These are phyloP conservation scores for Fopius arisanus DNA, from an alignment of 1,140 invertebrate genomes.

Conservation along the genomic window DNA sequence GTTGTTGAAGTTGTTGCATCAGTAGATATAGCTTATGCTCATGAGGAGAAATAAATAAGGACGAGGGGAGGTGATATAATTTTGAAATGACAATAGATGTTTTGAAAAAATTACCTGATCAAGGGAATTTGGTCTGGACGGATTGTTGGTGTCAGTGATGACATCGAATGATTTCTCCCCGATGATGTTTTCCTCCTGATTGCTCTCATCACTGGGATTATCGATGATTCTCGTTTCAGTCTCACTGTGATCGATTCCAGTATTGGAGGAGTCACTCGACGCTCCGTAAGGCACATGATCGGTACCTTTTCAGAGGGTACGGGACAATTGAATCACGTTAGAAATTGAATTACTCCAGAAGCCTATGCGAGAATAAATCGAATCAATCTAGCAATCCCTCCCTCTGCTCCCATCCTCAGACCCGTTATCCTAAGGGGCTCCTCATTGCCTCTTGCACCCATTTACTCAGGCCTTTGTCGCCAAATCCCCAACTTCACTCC, in stretches of 20 bases:
- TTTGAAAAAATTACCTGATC: constrained; percentile 33
- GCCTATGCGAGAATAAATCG: constrained; percentile 25
- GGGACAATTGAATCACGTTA: constrained; percentile 23
- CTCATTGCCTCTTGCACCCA: neutral
- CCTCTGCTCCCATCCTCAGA: neutral
- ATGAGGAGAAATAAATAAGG: neutral
- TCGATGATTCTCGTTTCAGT: constrained; percentile 5
- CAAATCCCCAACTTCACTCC: neutral
- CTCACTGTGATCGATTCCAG: neutral
- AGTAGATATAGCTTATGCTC: no score
- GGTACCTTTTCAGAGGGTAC: constrained; percentile 12
- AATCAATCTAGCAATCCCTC: constrained; percentile 25
- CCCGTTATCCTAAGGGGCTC: no score
- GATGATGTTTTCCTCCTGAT: neutral
- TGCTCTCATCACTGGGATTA: constrained; percentile 13
- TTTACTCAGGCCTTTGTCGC: constrained; percentile 6
- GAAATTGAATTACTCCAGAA: constrained; percentile 32
- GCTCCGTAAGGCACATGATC: constrained; percentile 23
- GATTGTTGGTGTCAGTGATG: constrained; percentile 31
- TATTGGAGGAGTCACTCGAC: constrained; percentile 23
- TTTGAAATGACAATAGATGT: no score
- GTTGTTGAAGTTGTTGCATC: no score
- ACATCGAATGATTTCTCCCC: constrained; percentile 35
- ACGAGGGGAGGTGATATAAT: no score
- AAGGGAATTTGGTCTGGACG: constrained; percentile 33